Conservation (phyloP, 2,797 vertebrate genomes). For the Psittacula derbiana region DNA sequence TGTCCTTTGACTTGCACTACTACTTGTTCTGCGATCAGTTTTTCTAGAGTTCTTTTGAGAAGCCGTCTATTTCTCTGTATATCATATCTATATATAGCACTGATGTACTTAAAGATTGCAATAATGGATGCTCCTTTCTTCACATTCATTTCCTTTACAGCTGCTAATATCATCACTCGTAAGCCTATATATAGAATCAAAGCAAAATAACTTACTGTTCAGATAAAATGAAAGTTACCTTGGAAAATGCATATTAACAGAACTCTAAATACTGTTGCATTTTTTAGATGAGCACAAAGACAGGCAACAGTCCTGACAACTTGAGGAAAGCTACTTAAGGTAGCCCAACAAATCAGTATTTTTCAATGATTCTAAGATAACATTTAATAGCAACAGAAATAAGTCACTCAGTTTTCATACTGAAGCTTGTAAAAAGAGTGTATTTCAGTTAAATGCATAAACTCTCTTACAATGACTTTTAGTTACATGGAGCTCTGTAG, state of each 20-base stretch:
- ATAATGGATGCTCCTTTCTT: constrained; percentile 91
- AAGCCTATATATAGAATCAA: constrained; percentile 79
- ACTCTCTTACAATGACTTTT: not conserved
- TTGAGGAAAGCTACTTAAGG: not conserved
- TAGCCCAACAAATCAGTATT: not conserved
- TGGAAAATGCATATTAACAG: not conserved
- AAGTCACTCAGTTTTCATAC: not conserved
- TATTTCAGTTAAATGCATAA: not conserved
- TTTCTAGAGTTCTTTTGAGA: constrained; percentile 88
- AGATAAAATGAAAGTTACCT: not conserved
- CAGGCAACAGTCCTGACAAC: not conserved
- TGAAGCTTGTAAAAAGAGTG: not conserved
- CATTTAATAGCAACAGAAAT: not conserved
- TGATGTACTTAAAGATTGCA: constrained; percentile 91
- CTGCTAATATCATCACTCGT: constrained; percentile 91
- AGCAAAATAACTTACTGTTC: not conserved
- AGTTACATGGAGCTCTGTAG: not conserved
- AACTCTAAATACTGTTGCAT: not conserved
- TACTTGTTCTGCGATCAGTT: constrained; percentile 87
- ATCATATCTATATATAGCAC: constrained; percentile 87
- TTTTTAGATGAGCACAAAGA: not conserved
- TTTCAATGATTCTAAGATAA: not conserved
- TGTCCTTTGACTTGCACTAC: constrained; percentile 93
- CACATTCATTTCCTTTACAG: constrained; percentile 90
- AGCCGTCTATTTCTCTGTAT: constrained; percentile 88